Evolutionary conservation across 2,888 invertebrate genomes (phyloP).

Genomic region (Celastrina argiolus): DNA sequence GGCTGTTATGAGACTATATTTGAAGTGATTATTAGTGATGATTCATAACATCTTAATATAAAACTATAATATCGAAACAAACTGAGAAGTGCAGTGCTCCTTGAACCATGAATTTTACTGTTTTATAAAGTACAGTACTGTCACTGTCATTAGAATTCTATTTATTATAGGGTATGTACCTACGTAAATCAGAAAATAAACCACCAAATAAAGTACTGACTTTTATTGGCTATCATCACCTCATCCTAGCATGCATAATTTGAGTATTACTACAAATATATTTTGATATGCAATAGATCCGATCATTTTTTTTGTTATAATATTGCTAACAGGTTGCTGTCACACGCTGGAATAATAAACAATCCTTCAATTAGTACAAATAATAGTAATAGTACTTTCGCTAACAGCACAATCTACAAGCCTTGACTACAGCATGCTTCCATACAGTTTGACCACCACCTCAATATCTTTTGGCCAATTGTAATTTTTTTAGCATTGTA

Average conservation of each 20-base stretch:
- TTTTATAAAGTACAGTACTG: conserved; percentile 27
- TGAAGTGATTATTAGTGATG: conserved; percentile 1
- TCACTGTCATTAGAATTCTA: conserved; percentile 19
- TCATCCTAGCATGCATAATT: background rate
- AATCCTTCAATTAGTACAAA: background rate
- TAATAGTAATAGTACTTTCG: background rate
- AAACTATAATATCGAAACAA: conserved; percentile 9
- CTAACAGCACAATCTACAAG: no score
- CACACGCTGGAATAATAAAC: background rate
- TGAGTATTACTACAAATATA: background rate
- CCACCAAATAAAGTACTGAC: background rate
- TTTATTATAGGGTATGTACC: background rate
- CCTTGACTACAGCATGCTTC: no score
- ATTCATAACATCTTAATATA: background rate
- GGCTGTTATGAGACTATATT: background rate
- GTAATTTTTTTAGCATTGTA: no score
- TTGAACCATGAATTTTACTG: conserved; percentile 30
- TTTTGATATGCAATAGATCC: background rate
- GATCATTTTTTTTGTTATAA: background rate
- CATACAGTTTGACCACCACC: no score
- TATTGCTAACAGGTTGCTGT: background rate
- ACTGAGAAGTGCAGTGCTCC: conserved; percentile 25
- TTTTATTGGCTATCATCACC: no score
- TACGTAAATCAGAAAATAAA: background rate
- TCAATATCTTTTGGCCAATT: no score